Evolutionary conservation across 2,113 vertebrate species (phyloP), one percentile per base, ranked within the genome.

Genomic region (Solea senegalensis): DNA sequence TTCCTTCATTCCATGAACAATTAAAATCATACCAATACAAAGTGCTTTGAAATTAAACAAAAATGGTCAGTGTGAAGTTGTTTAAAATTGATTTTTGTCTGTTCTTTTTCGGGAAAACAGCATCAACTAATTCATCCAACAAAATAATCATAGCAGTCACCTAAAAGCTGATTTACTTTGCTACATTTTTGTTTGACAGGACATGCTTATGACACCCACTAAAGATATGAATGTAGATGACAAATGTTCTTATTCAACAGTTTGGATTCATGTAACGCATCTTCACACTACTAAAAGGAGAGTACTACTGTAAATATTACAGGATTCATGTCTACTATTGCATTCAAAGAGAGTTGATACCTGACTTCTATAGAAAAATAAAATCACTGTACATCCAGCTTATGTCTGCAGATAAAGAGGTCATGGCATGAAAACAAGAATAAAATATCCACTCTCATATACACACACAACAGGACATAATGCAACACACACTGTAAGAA

Each of bases 281-380:
- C 14, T 68, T 72, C 61, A 52, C 62, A 53, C 50, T 59, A 75
- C 58, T 40, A 45, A 21, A 21, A 67, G 53, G 45, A 65, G 15
- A 68, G 2, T 27, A 52, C 64, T 74, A 66, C 85, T 87, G 83
- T 86, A 89, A 91, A 88, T 89, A 84, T 91, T 89, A 91, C 86
- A 88, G 84, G 86, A 77, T 81, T 78, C 64, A 72, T 61, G 28
- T 64, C 39, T 82, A 70, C 65, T 59, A 87, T 65, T 86, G 66
- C 76, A 81, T 78, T 46, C 76, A 75, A 77, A 84, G 3, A 79
- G 46, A 76, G 65, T 69, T 54, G 44, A 75, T 75, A 77, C 41
- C 59, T 76, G 72, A 62, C 82, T 72, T 21, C 2, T 67, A 74
- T 88, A 90, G 74, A 91, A 89, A 90, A 90, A 89, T 90, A 82